Evolutionary conservation across 2,888 invertebrate genomes (phyloP).

Genomic region (Sesia bembeciformis): DNA sequence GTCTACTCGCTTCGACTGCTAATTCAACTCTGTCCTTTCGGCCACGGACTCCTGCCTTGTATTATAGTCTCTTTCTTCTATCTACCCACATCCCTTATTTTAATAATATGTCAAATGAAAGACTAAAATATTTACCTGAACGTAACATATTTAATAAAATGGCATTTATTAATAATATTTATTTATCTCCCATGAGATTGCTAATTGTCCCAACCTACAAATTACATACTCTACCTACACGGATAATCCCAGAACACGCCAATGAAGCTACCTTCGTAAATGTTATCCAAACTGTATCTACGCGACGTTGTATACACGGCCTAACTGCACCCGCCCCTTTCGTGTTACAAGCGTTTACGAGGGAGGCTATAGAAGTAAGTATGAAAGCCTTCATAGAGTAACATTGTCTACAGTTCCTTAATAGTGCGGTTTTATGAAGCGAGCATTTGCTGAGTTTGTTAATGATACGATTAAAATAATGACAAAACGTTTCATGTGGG

Average conservation of each 20-base stretch:
- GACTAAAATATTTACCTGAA: too few species aligned
- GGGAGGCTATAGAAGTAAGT: constrained; percentile 7
- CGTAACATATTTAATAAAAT: too few species aligned
- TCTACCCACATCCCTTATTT: too few species aligned
- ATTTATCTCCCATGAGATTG: too few species aligned
- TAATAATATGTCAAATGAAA: too few species aligned
- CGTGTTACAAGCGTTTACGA: constrained; percentile 33
- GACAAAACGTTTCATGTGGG: not conserved
- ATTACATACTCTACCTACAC: not conserved
- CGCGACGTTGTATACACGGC: constrained; percentile 23
- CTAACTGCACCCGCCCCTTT: constrained; percentile 32
- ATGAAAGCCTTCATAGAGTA: not conserved
- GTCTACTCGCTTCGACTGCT: too few species aligned
- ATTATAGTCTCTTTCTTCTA: too few species aligned
- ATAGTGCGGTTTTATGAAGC: not conserved
- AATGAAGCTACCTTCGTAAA: constrained; percentile 1
- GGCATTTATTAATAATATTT: too few species aligned
- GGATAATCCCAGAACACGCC: not conserved
- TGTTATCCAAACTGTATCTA: constrained; percentile 5
- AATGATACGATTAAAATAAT: not conserved
- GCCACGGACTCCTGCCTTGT: too few species aligned
- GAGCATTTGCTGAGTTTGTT: not conserved
- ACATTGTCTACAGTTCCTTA: not conserved
- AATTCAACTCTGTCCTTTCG: too few species aligned
- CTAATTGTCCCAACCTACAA: too few species aligned